Evolutionary conservation across 2,888 invertebrate species (phyloP), one percentile per base, ranked within the genome.

Genomic region (Leucophenga montana): DNA sequence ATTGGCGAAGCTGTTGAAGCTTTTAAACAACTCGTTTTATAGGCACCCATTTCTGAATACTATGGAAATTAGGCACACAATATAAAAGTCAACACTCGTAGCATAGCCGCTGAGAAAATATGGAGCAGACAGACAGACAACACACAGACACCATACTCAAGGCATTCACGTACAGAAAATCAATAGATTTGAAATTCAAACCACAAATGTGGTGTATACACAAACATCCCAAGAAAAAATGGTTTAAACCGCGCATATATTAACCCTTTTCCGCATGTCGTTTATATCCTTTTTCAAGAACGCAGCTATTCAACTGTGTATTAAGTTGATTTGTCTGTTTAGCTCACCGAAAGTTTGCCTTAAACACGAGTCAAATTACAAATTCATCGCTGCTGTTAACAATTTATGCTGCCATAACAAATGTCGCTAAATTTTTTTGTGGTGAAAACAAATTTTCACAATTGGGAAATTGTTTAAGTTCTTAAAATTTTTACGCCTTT

Each of bases 241-340:
- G 31, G 6, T 31, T 11, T 61, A 67, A 73, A 68, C 71, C 31
- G 62, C 72, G 77, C 81, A 83, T 83, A 81, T 46, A 83, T 81
- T 81, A 81, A 81, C 76, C 83, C 75, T 80, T 61, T 61, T 61
- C 77, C 69, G 66, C 70, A 64, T 33, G 54, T 61, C 59, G 68
- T 57, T 16, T 75, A 73, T 64, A 68, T 65, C 54, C 54, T 67
- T 54, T 22, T 50, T 53, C 39, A 11, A 11, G 8, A 39, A 39
- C 1, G 39, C 8, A 39, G 39, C 39, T 11, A 39, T 11, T 39
- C 39, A 39, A 39, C 5, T 39, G 9, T 39, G 11, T 39, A 39
- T 11, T 20, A 66, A 70, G 65, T 68, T 68, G 66, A 39, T 68
- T 62, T 68, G 68, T 69, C 67, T 53, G 62, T 20, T 22, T 8